Percentiles rank a stretch among this genome's conserved stretches.
phyloP scores from a whole-genome alignment of 2,113 vertebrate genomes.

The Menura novaehollandiae region DNA sequence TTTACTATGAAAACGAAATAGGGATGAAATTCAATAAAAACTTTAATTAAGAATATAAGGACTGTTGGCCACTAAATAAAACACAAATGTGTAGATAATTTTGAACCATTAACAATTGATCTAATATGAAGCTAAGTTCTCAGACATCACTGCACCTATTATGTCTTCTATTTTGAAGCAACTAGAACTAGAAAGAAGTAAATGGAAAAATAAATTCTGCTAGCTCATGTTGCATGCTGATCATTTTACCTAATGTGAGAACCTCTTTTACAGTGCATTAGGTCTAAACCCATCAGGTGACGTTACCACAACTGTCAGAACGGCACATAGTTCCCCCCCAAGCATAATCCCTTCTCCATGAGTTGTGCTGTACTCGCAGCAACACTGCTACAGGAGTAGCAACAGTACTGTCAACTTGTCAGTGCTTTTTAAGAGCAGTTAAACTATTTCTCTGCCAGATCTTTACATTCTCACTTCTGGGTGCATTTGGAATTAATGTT shows the following conservation, averaged over 20 bases:
- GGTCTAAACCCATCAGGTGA: background rate
- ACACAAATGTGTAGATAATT: background rate
- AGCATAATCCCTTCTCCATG: rapidly evolving
- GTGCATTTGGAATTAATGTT: background rate
- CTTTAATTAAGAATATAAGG: constrained; percentile 14
- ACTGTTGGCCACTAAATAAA: constrained; percentile 42
- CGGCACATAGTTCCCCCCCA: background rate
- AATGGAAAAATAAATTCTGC: background rate
- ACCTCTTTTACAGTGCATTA: background rate
- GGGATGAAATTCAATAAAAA: background rate
- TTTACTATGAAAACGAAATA: constrained; percentile 29
- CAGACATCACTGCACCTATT: background rate
- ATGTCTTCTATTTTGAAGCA: background rate
- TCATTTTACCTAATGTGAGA: background rate
- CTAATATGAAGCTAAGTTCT: background rate
- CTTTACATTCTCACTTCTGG: background rate
- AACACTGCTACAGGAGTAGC: background rate
- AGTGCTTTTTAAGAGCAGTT: background rate
- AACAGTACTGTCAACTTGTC: background rate
- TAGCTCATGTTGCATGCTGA: background rate
- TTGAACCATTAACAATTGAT: background rate
- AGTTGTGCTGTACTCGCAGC: background rate
- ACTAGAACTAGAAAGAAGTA: background rate
- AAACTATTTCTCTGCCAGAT: background rate
- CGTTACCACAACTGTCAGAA: background rate